Conservation (phyloP, 2,797 vertebrate species). For the Nothura maculosa region DNA sequence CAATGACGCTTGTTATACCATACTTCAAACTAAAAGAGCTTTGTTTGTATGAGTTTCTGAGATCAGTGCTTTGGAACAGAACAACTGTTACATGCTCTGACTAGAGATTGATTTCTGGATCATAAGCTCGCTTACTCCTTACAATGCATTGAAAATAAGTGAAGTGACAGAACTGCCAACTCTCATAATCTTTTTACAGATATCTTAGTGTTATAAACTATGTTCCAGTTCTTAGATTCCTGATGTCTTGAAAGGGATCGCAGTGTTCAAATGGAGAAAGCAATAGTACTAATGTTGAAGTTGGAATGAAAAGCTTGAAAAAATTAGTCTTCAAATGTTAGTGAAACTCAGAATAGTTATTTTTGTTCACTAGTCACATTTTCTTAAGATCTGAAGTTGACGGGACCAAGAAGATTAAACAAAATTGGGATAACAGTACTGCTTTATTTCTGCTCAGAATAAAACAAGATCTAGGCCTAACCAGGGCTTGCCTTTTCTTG, state of each 20-base stretch:
- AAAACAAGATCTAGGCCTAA: not conserved
- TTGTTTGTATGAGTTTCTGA: not conserved
- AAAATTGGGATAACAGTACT: not conserved
- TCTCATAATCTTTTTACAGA: not conserved
- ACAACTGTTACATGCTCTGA: not conserved
- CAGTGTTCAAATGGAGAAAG: not conserved
- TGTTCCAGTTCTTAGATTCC: not conserved
- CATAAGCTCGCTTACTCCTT: not conserved
- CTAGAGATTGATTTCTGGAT: not conserved
- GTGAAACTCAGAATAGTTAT: not conserved
- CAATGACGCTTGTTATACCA: not conserved
- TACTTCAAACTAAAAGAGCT: not conserved
- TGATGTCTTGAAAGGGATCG: not conserved
- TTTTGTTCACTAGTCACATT: not conserved
- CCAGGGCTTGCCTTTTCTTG: not conserved
- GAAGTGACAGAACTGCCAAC: not conserved
- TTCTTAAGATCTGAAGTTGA: not conserved
- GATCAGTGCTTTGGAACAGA: not conserved
- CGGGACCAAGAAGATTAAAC: not conserved
- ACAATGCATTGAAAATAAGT: not conserved
- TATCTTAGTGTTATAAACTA: not conserved
- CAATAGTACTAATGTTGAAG: not conserved
- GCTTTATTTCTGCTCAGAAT: not conserved
- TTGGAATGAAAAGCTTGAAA: not conserved
- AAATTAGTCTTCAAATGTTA: not conserved